These are phyloP conservation scores for Oligia latruncula DNA, from an alignment of 2,888 invertebrate species.

Conservation along the genomic window DNA sequence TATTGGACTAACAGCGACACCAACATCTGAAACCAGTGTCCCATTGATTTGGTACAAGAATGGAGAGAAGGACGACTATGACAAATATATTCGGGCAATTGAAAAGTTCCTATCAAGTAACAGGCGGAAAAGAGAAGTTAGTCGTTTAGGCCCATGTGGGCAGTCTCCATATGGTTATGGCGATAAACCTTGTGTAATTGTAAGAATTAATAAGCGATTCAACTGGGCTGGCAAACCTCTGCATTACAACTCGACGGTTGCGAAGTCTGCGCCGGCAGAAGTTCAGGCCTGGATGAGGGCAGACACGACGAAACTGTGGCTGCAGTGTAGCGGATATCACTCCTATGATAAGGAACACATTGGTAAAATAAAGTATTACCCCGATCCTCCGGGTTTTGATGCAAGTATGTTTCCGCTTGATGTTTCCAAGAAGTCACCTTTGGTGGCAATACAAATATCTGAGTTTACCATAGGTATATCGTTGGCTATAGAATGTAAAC, in stretches of 20 bases:
- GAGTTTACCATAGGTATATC: constrained; percentile 82
- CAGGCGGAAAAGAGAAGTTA: constrained; percentile 70
- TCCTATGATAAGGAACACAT: constrained; percentile 84
- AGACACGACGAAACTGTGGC: constrained; percentile 77
- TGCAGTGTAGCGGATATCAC: constrained; percentile 80
- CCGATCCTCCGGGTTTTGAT: constrained; percentile 84
- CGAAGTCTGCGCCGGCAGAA: constrained; percentile 70
- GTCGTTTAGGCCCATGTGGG: constrained; percentile 81
- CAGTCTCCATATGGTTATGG: constrained; percentile 82
- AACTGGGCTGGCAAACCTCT: constrained; percentile 82
- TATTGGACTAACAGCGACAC: constrained; percentile 81
- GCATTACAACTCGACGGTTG: constrained; percentile 67
- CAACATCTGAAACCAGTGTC: constrained; percentile 73
- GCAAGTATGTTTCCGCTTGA: constrained; percentile 76
- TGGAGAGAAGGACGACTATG: constrained; percentile 71
- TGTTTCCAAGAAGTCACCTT: constrained; percentile 70
- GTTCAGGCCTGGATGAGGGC: constrained; percentile 76
- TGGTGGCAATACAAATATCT: constrained; percentile 82
- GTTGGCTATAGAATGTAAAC: constrained; percentile 80
- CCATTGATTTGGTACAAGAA: constrained; percentile 82
- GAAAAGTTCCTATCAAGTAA: constrained; percentile 72
- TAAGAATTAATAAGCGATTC: constrained; percentile 82
- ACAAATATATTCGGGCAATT: constrained; percentile 79
- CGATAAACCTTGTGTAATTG: constrained; percentile 79
- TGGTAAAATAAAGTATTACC: constrained; percentile 80